phyloP scores from a whole-genome alignment of 2,888 invertebrate species.

The Anarsia innoxiella region DNA sequence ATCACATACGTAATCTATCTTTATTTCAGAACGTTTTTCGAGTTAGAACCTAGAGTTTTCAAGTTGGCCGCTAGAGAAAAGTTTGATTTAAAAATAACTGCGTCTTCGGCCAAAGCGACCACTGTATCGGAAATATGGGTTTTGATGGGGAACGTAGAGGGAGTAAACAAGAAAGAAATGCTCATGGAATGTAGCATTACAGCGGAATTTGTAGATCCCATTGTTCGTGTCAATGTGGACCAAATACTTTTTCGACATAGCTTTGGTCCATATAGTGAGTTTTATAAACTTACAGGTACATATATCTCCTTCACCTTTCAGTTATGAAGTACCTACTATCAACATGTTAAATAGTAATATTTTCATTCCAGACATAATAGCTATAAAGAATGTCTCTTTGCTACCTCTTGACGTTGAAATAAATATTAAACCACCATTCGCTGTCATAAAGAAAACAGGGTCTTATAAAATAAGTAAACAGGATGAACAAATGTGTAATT shows the following conservation, averaged over 20 bases:
- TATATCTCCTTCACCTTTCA: neutral
- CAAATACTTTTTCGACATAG: conserved; percentile 69
- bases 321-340: neutral
- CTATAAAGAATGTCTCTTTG: conserved; percentile 71
- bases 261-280: conserved; percentile 57
- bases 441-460: conserved; percentile 47
- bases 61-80: conserved; percentile 64
- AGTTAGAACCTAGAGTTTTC: conserved; percentile 56
- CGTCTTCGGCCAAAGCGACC: conserved; percentile 48
- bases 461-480: conserved; percentile 48
- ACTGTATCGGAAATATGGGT: conserved; percentile 73
- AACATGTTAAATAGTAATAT: neutral
- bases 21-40: conserved; percentile 41
- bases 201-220: conserved; percentile 76
- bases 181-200: conserved; percentile 64
- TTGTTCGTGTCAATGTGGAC: conserved; percentile 64
- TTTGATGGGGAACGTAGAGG: conserved; percentile 71
- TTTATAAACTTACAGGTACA: conserved; percentile 61
- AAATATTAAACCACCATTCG: conserved; percentile 66
- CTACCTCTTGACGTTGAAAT: conserved; percentile 65
- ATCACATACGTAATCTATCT: too few species aligned
- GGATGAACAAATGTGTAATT: conserved; percentile 52
- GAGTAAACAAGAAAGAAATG: conserved; percentile 68
- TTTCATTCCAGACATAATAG: conserved; percentile 62
- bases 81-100: conserved; percentile 49